A percentile compares a stretch with the other conserved stretches of the same genome.
phyloP scores from a whole-genome alignment of 2,888 invertebrate species.

The Drosophila neonasuta region DNA sequence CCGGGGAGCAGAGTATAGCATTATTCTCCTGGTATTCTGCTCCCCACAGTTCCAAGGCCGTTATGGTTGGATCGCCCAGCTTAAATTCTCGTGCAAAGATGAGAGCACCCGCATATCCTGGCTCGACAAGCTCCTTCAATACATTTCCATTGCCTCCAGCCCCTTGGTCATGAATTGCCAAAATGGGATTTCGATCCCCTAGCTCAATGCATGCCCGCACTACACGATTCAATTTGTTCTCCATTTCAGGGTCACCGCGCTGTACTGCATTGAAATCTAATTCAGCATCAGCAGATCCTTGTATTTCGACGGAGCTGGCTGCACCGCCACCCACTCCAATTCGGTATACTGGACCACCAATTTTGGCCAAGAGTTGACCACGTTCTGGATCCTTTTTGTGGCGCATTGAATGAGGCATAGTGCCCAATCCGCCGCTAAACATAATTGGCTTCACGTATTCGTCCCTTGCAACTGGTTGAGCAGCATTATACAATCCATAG shows the following conservation, averaged over 20 bases:
- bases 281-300: constrained; percentile 92
- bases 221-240: constrained; percentile 96
- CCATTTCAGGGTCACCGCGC: constrained; percentile 97
- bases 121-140: constrained; percentile 97
- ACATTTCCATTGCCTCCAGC: constrained; percentile 99
- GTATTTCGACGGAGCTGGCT: constrained; percentile 97
- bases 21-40: constrained; percentile 99
- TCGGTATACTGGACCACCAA: constrained; percentile 98
- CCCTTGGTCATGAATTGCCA: constrained; percentile 98
- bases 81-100: constrained; percentile 93
- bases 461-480: constrained; percentile 85
- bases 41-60: constrained; percentile 97
- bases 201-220: constrained; percentile 96
- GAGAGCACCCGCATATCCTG: constrained; percentile 90
- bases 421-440: constrained; percentile 98
- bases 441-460: constrained; percentile 99
- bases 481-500: constrained; percentile 89
- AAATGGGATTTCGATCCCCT: constrained; percentile 91
- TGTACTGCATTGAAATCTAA: constrained; percentile 98
- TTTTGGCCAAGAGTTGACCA: constrained; percentile 95
- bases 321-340: constrained; percentile 99
- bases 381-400: constrained; percentile 89
- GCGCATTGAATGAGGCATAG: constrained; percentile 92
- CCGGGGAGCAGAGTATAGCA: constrained; percentile 90
- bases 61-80: constrained; percentile 97